These are phyloP conservation scores for Strix aluco DNA, from an alignment of 2,113 vertebrate genomes.

Conservation along the genomic window DNA sequence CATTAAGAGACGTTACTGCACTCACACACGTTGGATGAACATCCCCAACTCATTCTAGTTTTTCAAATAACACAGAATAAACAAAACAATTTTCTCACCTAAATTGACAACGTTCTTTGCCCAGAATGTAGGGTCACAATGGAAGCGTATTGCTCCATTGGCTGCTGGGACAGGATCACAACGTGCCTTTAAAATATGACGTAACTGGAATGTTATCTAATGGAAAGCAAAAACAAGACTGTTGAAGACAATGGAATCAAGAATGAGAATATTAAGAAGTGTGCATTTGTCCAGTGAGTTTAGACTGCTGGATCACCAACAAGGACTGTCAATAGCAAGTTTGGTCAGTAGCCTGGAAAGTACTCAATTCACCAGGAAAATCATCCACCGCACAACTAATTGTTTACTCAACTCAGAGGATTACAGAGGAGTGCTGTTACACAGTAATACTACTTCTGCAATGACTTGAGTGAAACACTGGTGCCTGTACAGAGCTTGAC, in stretches of 20 bases:
- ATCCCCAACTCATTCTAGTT: neutral
- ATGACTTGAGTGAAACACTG: neutral
- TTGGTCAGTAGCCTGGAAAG: neutral
- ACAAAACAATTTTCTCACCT: conserved; percentile 76
- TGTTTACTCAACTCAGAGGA: neutral
- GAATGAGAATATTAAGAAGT: rapidly evolving
- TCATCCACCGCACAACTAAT: neutral
- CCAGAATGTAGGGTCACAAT: conserved; percentile 98
- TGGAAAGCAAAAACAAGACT: conserved; percentile 6
- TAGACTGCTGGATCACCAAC: neutral
- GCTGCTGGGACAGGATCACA: conserved; percentile 92
- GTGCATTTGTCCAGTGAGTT: neutral
- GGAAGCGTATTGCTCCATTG: conserved; percentile 94
- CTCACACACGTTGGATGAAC: neutral
- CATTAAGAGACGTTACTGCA: neutral
- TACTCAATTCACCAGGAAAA: neutral
- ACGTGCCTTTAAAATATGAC: conserved; percentile 91
- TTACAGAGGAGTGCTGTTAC: neutral
- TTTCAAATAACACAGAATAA: neutral
- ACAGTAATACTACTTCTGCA: neutral
- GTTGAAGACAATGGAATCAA: neutral
- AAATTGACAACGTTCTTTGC: conserved; percentile 98
- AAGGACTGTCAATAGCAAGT: neutral
- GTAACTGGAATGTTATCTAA: conserved; percentile 94
- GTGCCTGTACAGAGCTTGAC: neutral